A percentile compares a stretch with the other conserved stretches of the same genome.
Evolutionary conservation across 2,888 invertebrate species (phyloP).

Genomic region (Aspidiotus destructor): DNA sequence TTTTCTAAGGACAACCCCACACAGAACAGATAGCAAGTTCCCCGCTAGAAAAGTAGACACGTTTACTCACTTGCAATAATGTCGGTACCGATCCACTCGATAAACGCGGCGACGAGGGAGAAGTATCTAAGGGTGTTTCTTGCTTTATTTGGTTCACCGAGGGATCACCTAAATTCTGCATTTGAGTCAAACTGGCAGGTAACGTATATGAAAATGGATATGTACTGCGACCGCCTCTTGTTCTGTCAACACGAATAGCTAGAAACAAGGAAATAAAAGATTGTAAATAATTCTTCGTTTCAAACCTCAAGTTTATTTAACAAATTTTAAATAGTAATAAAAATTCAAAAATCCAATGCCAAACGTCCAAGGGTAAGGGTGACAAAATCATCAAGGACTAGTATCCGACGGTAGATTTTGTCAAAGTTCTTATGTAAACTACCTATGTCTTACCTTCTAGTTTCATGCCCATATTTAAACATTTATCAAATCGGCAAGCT

Average conservation of each 20-base stretch:
- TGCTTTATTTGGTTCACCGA: slow-evolving; percentile 39
- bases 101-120: slow-evolving; percentile 36
- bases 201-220: slow-evolving; percentile 90
- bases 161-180: slow-evolving; percentile 42
- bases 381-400: no score
- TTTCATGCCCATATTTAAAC: slow-evolving; percentile 92
- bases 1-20: no score
- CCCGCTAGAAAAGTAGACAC: no score
- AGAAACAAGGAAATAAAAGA: slow-evolving; percentile 37
- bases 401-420: background rate
- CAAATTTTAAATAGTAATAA: background rate
- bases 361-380: no score
- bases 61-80: slow-evolving; percentile 37
- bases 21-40: no score
- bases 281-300: background rate
- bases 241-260: slow-evolving; percentile 90
- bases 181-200: slow-evolving; percentile 49
- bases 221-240: slow-evolving; percentile 88
- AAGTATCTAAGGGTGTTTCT: slow-evolving; percentile 38
- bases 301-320: background rate
- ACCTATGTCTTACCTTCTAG: slow-evolving; percentile 62
- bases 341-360: background rate
- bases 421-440: background rate
- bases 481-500: slow-evolving; percentile 92
- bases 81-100: slow-evolving; percentile 37